Percentiles rank a stretch among this genome's conserved stretches.
Evolutionary conservation across 2,797 vertebrate genomes (phyloP).

Genomic region (Characodon lateralis): DNA sequence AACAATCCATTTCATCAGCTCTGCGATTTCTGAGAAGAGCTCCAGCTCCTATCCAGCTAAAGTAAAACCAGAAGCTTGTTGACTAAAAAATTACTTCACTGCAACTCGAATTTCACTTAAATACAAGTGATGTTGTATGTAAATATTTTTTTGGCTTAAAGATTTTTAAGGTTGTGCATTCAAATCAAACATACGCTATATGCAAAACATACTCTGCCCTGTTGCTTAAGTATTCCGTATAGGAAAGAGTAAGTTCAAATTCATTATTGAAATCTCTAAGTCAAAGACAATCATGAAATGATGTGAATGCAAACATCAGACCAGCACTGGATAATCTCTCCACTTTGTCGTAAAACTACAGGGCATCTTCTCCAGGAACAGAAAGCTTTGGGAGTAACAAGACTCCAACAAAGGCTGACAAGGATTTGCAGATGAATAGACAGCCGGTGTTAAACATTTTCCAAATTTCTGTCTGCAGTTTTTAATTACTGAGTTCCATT

Average conservation of each 20-base stretch:
- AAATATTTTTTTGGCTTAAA: no score
- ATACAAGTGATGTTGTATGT: no score
- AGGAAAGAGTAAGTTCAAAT: neutral
- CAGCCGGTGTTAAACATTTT: slow-evolving; percentile 26
- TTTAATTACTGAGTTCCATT: slow-evolving; percentile 8
- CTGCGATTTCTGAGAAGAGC: neutral
- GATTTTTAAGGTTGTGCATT: no score
- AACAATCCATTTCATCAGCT: neutral
- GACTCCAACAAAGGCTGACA: slow-evolving; percentile 30
- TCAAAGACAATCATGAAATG: neutral
- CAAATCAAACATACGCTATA: no score
- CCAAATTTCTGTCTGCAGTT: slow-evolving; percentile 24
- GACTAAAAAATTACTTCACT: neutral
- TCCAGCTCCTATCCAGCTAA: neutral
- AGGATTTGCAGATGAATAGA: slow-evolving; percentile 16
- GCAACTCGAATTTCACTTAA: no score
- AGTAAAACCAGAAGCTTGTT: neutral
- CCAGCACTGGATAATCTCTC: neutral
- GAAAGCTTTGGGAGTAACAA: slow-evolving; percentile 17
- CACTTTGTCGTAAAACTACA: neutral
- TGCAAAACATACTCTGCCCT: no score
- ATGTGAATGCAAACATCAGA: neutral
- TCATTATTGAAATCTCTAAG: neutral
- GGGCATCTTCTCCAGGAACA: slow-evolving; percentile 31
- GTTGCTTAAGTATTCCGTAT: neutral